phyloP scores from a whole-genome alignment of 2,113 vertebrate genomes.

The Catharus fuscescens region DNA sequence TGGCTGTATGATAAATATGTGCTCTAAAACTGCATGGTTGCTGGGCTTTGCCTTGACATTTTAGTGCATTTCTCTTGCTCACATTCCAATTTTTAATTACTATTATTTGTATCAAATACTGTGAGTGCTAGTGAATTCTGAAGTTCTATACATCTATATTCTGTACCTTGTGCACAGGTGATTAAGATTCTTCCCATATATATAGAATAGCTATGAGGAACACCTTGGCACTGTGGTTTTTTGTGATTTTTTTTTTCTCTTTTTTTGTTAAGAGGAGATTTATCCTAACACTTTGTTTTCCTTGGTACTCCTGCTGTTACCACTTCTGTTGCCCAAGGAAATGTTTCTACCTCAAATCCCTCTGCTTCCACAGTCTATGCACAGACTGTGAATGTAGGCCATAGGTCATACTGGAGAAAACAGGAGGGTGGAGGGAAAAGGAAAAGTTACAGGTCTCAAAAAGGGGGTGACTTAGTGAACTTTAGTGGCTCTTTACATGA shows the following conservation, averaged over 20 bases:
- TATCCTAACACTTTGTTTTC: constrained; percentile 41
- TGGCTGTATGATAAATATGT: neutral
- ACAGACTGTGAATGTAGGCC: neutral
- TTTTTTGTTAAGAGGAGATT: neutral
- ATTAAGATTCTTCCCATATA: constrained; percentile 6
- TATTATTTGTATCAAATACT: neutral
- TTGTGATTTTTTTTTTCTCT: neutral
- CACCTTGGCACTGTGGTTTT: neutral
- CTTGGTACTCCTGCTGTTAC: constrained; percentile 47
- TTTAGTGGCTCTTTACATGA: neutral
- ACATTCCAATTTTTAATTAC: neutral
- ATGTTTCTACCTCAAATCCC: constrained; percentile 49
- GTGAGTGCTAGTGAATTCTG: neutral
- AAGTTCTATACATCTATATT: neutral
- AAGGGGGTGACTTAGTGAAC: neutral
- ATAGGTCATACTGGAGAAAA: constrained; percentile 23
- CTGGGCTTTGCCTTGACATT: neutral
- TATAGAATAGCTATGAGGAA: neutral
- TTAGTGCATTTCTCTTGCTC: neutral
- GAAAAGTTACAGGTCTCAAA: neutral
- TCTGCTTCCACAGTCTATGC: neutral
- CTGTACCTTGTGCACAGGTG: neutral
- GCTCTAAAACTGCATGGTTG: neutral
- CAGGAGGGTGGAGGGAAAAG: neutral
- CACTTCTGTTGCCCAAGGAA: constrained; percentile 57